phyloP scores from a whole-genome alignment of 2,797 vertebrate genomes.

The Bufotes viridis region DNA sequence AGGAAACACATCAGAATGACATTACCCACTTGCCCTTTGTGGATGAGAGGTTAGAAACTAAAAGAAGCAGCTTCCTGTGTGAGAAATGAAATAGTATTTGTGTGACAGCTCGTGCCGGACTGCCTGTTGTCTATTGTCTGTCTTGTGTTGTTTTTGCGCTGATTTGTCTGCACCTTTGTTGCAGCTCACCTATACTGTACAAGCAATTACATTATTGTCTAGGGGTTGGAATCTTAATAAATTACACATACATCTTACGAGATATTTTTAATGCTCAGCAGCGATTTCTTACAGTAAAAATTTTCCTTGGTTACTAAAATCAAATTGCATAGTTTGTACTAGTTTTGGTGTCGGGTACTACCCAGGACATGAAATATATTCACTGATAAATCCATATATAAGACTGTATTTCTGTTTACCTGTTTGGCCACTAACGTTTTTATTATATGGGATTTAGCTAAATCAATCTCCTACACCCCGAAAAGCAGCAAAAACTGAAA shows the following conservation, averaged over 20 bases:
- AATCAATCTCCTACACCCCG: too few relatives aligned
- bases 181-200: conserved; percentile 30
- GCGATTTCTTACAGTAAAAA: not conserved
- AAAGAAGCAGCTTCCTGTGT: conserved; percentile 46
- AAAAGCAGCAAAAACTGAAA: too few relatives aligned
- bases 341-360: too few relatives aligned
- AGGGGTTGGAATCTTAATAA: not conserved
- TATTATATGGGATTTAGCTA: too few relatives aligned
- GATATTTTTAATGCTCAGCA: not conserved
- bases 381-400: too few relatives aligned
- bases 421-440: too few relatives aligned
- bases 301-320: not conserved
- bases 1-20: conserved; percentile 41
- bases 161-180: conserved; percentile 39
- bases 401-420: too few relatives aligned
- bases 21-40: conserved; percentile 47
- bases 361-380: too few relatives aligned
- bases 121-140: conserved; percentile 6
- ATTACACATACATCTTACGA: not conserved
- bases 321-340: too few relatives aligned
- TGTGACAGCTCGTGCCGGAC: conserved; percentile 1
- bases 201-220: not conserved
- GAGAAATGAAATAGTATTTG: conserved; percentile 30
- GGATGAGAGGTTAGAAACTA: conserved; percentile 42
- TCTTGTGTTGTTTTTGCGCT: conserved; percentile 37